A percentile compares a stretch with the other conserved stretches of the same genome.
Evolutionary conservation across 2,888 invertebrate species (phyloP).

Genomic region (Piscicola geometra): DNA sequence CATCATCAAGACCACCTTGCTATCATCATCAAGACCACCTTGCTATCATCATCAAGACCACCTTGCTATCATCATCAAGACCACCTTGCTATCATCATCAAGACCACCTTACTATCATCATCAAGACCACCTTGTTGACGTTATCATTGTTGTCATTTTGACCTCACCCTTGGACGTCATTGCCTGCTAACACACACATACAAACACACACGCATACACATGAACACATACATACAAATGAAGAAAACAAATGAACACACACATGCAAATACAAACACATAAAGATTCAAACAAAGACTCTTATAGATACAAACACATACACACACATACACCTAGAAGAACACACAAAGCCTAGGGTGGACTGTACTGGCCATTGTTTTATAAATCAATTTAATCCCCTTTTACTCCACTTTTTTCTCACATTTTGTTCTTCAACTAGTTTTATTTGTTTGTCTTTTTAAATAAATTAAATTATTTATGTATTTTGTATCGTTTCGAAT

Average conservation of each 20-base stretch:
- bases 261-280: slow-evolving; percentile 11
- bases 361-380: background rate
- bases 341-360: background rate
- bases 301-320: slow-evolving; percentile 7
- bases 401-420: no score
- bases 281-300: background rate
- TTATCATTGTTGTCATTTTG: background rate
- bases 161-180: no score
- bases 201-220: slow-evolving; percentile 13
- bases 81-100: background rate
- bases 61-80: slow-evolving; percentile 17
- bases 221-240: slow-evolving; percentile 10
- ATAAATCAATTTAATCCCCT: background rate
- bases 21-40: background rate
- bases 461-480: background rate
- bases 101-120: background rate
- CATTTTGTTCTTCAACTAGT: no score
- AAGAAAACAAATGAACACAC: slow-evolving; percentile 8
- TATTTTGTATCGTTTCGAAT: no score
- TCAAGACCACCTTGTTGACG: background rate
- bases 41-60: background rate
- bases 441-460: background rate
- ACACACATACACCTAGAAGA: slow-evolving; percentile 5
- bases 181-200: slow-evolving; percentile 14
- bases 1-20: background rate